Percentiles rank a stretch among this genome's conserved stretches.
These are phyloP conservation scores for Gadopsis marmoratus DNA, from an alignment of 2,797 vertebrate species.

Conservation along the genomic window DNA sequence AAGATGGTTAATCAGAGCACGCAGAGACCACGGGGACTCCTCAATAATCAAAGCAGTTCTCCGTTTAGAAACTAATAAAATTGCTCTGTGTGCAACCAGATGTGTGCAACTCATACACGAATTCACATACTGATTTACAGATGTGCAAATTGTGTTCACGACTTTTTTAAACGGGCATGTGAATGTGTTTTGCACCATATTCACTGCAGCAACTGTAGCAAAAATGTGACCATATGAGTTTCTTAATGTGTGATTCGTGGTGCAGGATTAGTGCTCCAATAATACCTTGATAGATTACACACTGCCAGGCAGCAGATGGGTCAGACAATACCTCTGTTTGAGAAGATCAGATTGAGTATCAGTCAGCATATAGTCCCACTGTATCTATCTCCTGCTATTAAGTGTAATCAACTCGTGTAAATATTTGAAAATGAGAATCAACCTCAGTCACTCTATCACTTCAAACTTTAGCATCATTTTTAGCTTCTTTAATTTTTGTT, in stretches of 20 bases:
- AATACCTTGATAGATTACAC: no score
- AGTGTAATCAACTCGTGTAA: slow-evolving; percentile 11
- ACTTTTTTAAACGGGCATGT: no score
- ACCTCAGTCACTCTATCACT: not conserved
- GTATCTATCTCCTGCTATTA: slow-evolving; percentile 20
- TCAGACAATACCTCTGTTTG: not conserved
- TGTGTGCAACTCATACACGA: no score
- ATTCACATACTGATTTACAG: no score
- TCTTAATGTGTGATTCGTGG: no score
- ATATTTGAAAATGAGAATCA: slow-evolving; percentile 27
- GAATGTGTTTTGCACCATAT: no score
- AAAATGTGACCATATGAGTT: no score
- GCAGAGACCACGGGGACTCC: slow-evolving; percentile 9
- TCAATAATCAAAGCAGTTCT: slow-evolving; percentile 53
- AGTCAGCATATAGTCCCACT: not conserved
- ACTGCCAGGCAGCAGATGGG: slow-evolving; percentile 26
- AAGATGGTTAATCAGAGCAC: slow-evolving; percentile 47
- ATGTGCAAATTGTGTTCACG: no score
- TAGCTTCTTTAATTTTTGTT: not conserved
- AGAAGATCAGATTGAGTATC: slow-evolving; percentile 12
- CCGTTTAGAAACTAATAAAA: slow-evolving; percentile 46
- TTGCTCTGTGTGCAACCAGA: no score
- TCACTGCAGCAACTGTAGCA: no score
- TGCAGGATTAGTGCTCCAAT: no score
- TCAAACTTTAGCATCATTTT: not conserved